Evolutionary conservation across 2,888 invertebrate species (phyloP).

Genomic region (Prosopocoilus inquinatus): DNA sequence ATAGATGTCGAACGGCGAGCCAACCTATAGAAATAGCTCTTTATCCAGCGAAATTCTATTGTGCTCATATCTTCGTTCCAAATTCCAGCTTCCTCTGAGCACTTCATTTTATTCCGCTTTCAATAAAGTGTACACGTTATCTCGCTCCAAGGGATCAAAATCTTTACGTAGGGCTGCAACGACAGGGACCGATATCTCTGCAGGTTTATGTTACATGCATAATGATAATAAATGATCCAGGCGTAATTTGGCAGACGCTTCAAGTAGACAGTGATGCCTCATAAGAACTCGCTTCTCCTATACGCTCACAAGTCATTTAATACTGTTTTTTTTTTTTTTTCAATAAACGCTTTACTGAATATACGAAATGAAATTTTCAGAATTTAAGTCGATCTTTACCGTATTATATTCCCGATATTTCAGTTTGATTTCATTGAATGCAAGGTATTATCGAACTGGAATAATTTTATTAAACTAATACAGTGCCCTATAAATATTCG

Average conservation of each 20-base stretch:
- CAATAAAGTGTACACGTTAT: slow-evolving; percentile 15
- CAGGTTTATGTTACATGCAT: not conserved
- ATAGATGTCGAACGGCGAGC: slow-evolving; percentile 24
- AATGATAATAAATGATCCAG: not conserved
- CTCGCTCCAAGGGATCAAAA: slow-evolving; percentile 10
- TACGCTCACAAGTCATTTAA: too few relatives aligned
- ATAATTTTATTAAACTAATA: too few relatives aligned
- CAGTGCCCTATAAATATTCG: too few relatives aligned
- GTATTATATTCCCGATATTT: too few relatives aligned
- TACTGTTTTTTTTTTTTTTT: too few relatives aligned
- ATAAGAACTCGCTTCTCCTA: too few relatives aligned
- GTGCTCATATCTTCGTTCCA: slow-evolving; percentile 21
- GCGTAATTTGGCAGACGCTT: not conserved
- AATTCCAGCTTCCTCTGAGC: slow-evolving; percentile 18
- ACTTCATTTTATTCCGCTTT: slow-evolving; percentile 26
- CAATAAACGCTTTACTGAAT: too few relatives aligned
- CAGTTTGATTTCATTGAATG: too few relatives aligned
- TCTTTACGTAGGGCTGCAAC: slow-evolving; percentile 10
- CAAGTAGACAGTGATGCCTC: too few relatives aligned
- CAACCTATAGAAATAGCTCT: slow-evolving; percentile 21
- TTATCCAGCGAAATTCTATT: slow-evolving; percentile 27
- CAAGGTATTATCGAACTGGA: too few relatives aligned
- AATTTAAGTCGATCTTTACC: too few relatives aligned
- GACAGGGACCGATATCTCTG: not conserved
- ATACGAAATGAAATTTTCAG: too few relatives aligned